These are phyloP conservation scores for Malthinus flaveolus DNA, from an alignment of 2,888 invertebrate species.

Conservation along the genomic window DNA sequence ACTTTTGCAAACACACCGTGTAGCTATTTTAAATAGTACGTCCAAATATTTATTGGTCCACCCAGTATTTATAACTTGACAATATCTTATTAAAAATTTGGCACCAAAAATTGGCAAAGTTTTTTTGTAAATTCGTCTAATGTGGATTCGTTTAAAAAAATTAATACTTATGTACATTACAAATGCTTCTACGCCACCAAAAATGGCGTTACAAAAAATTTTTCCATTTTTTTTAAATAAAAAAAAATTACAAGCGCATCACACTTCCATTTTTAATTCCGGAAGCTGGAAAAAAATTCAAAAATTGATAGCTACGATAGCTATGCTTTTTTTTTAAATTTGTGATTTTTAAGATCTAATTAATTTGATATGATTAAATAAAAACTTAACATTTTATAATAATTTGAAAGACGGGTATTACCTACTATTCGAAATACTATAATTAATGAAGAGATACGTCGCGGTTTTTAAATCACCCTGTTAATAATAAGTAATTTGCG, in stretches of 20 bases:
- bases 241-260: slow-evolving; percentile 6
- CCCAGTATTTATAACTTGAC: too few species aligned
- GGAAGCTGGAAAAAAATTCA: neutral
- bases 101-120: too few species aligned
- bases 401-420: slow-evolving; percentile 26
- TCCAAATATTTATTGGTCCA: too few species aligned
- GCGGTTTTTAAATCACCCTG: slow-evolving; percentile 24
- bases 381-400: slow-evolving; percentile 20
- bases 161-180: too few species aligned
- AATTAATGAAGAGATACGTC: slow-evolving; percentile 22
- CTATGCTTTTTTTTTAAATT: too few species aligned
- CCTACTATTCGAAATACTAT: slow-evolving; percentile 19
- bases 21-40: slow-evolving; percentile 38
- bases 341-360: slow-evolving; percentile 15
- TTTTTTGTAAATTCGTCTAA: too few species aligned
- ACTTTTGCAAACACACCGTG: slow-evolving; percentile 7
- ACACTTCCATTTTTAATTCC: slow-evolving; percentile 8
- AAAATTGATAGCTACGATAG: too few species aligned
- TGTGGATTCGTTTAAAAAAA: too few species aligned
- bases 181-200: too few species aligned
- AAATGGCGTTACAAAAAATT: too few species aligned
- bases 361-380: slow-evolving; percentile 27
- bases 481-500: slow-evolving; percentile 21
- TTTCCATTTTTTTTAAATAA: neutral
- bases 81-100: too few species aligned